These are phyloP conservation scores for Eufriesea mexicana DNA, from an alignment of 1,140 invertebrate species.

Conservation along the genomic window DNA sequence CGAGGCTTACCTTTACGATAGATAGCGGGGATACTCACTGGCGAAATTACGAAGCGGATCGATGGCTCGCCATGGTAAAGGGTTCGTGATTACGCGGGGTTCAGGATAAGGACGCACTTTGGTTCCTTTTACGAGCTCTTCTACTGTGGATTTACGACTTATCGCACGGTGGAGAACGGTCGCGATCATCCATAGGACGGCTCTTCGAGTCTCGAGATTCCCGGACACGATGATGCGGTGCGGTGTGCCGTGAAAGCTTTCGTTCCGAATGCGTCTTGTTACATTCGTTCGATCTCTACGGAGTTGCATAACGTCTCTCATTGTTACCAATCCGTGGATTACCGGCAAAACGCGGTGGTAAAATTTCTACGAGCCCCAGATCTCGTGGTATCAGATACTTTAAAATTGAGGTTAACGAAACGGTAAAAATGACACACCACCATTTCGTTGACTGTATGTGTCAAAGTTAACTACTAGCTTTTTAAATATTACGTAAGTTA, in stretches of 20 bases:
- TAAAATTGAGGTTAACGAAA: too few species aligned
- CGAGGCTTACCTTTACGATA: constrained; percentile 61
- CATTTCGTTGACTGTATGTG: too few species aligned
- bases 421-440: too few species aligned
- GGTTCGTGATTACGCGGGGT: constrained; percentile 77
- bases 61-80: constrained; percentile 70
- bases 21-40: constrained; percentile 45
- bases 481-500: too few species aligned
- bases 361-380: too few species aligned
- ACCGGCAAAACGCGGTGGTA: background rate
- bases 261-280: background rate
- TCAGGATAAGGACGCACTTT: constrained; percentile 71
- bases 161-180: constrained; percentile 70
- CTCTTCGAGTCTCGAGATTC: constrained; percentile 47
- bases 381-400: too few species aligned
- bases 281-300: background rate
- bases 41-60: constrained; percentile 63
- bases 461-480: too few species aligned
- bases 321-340: background rate
- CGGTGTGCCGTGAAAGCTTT: constrained; percentile 20
- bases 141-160: constrained; percentile 77
- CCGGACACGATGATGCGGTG: constrained; percentile 37
- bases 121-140: constrained; percentile 77
- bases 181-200: constrained; percentile 59
- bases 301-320: background rate